Evolutionary conservation across 1,140 invertebrate genomes (phyloP), one percentile per base, ranked within the genome.

Genomic region (Nebria ingens): DNA sequence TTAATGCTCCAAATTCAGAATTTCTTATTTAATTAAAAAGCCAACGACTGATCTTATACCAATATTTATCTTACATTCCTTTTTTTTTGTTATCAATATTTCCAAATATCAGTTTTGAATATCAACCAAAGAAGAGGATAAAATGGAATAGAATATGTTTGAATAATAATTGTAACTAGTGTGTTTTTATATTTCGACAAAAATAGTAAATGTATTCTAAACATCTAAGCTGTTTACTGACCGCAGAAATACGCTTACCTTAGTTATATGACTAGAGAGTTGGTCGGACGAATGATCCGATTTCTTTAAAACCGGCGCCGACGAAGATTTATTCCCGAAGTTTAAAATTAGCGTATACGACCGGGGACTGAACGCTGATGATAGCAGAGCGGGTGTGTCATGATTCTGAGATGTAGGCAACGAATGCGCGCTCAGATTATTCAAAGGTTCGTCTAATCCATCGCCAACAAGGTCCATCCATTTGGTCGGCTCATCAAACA

Each of bases 291-390:
- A 45, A 17, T 45, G 9, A 45, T 45, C 17, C 17, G 17, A 11
- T 45, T 64, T 66, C 58, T 67, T 64, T 21, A 66, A 56, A 19
- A 67, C 59, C 54, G 65, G 63, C 13, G 64, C 62, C 2, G 64
- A 65, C 13, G 58, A 64, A 3, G 62, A 66, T 53, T 67, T 65
- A 1, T 53, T 59, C 40, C 56, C 40, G 17, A 45, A 17, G 15
- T 63, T 19, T 42, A 22, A 13, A 53, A 45, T 40, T 50, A 19
- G 22, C 42, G 38, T 23, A 21, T 51, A 2, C 15, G 21, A 56
- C 12, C 21, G 42, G 38, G 12, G 49, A 56, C 38, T n/a, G 42
- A 4, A 45, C 17, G 2, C 20, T n/a, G 2, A 34, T 19, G 15
- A 29, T n/a, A n/a, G n/a, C n/a, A n/a, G n/a, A 21, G 21, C 49